Evolutionary conservation across 2,113 vertebrate genomes (phyloP).

Genomic region (Heliornis fulica): DNA sequence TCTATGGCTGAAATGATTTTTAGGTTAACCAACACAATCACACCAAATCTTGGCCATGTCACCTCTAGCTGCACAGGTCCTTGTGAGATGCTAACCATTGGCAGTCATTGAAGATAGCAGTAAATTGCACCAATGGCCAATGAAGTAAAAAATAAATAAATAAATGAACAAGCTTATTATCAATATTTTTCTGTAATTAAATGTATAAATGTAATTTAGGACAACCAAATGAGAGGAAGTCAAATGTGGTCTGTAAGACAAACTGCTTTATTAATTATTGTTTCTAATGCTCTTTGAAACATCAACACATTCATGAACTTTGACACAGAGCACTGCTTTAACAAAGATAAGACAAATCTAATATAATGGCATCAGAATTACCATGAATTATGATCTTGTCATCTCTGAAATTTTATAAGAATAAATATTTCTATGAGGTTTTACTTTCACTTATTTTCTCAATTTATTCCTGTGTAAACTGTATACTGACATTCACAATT

Average conservation of each 20-base stretch:
- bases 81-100: not conserved
- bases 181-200: not conserved
- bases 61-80: not conserved
- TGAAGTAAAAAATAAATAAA: not conserved
- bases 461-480: not conserved
- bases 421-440: not conserved
- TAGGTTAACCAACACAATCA: not conserved
- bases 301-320: constrained; percentile 4
- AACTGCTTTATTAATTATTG: not conserved
- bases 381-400: not conserved
- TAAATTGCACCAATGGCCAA: not conserved
- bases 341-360: not conserved
- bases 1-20: not conserved
- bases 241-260: not conserved
- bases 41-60: not conserved
- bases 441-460: not conserved
- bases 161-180: not conserved
- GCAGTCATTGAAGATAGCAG: not conserved
- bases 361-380: not conserved
- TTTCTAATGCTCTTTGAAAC: constrained; percentile 20
- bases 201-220: not conserved
- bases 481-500: not conserved
- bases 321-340: not conserved
- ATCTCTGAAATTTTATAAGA: not conserved
- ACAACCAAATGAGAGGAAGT: not conserved